phyloP scores from a whole-genome alignment of 2,797 vertebrate genomes.

The Caiman crocodilus region DNA sequence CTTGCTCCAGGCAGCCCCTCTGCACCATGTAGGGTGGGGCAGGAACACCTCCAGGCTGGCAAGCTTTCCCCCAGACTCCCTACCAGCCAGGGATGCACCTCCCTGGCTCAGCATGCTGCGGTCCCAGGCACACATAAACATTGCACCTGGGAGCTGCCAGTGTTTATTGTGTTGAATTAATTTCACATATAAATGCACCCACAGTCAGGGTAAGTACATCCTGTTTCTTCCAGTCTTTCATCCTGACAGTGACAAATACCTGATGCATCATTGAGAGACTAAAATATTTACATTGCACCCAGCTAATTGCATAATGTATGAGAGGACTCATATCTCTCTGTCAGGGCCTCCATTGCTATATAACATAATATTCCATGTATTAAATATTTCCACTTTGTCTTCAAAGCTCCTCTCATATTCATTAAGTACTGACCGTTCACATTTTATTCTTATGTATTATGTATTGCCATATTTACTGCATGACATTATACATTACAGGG shows the following conservation, averaged over 20 bases:
- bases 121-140: no score
- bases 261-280: not conserved
- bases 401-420: conserved; percentile 25
- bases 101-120: no score
- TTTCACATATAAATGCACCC: no score
- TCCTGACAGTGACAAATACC: conserved; percentile 53
- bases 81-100: no score
- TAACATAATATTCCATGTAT: not conserved
- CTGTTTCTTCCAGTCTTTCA: conserved; percentile 60
- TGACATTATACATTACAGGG: not conserved
- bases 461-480: not conserved
- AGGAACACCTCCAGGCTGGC: no score
- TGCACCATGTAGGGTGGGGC: no score
- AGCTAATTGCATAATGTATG: conserved; percentile 43
- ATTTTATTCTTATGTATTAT: not conserved
- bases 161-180: no score
- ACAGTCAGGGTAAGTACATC: conserved; percentile 36
- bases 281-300: conserved; percentile 33
- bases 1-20: no score
- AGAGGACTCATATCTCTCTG: conserved; percentile 18
- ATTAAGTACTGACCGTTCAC: not conserved
- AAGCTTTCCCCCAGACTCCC: no score
- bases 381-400: conserved; percentile 50
- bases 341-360: not conserved
- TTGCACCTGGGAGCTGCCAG: no score